phyloP scores from a whole-genome alignment of 2,888 invertebrate species.

The Pantelozetes paolii region DNA sequence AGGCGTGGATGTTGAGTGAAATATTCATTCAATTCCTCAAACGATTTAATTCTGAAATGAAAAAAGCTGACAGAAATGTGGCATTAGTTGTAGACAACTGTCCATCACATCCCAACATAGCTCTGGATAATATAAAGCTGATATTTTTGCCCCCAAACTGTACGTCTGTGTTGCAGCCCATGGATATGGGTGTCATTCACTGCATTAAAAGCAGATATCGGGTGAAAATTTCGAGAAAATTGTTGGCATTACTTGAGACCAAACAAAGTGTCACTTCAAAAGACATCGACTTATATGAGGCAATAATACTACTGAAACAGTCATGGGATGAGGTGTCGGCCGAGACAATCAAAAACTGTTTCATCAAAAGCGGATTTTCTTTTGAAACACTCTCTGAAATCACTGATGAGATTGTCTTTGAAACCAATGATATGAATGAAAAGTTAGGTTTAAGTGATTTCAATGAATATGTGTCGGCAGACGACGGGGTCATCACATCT shows the following conservation, averaged over 20 bases:
- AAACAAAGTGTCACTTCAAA: not conserved
- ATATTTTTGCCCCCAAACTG: slow-evolving; percentile 28
- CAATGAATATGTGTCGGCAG: not conserved
- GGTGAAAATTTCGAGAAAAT: not conserved
- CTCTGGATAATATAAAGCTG: not conserved
- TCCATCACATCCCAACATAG: not conserved
- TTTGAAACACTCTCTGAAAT: not conserved
- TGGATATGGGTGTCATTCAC: slow-evolving; percentile 32
- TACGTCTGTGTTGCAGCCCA: slow-evolving; percentile 17
- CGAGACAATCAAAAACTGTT: not conserved
- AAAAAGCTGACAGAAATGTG: not conserved
- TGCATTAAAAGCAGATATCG: not conserved
- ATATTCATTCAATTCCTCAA: slow-evolving; percentile 16
- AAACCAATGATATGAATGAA: too few relatives aligned
- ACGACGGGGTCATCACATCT: not conserved
- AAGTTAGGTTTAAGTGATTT: too few relatives aligned
- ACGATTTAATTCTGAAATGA: not conserved
- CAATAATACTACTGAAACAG: not conserved
- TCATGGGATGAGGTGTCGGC: not conserved
- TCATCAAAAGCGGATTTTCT: not conserved
- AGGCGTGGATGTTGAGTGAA: slow-evolving; percentile 15
- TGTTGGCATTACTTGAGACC: not conserved
- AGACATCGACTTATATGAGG: slow-evolving; percentile 16
- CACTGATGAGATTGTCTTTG: not conserved
- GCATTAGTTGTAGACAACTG: slow-evolving; percentile 18